Evolutionary conservation across 2,888 invertebrate genomes (phyloP), one percentile per base, ranked within the genome.

Genomic region (Drosophila prostipennis): DNA sequence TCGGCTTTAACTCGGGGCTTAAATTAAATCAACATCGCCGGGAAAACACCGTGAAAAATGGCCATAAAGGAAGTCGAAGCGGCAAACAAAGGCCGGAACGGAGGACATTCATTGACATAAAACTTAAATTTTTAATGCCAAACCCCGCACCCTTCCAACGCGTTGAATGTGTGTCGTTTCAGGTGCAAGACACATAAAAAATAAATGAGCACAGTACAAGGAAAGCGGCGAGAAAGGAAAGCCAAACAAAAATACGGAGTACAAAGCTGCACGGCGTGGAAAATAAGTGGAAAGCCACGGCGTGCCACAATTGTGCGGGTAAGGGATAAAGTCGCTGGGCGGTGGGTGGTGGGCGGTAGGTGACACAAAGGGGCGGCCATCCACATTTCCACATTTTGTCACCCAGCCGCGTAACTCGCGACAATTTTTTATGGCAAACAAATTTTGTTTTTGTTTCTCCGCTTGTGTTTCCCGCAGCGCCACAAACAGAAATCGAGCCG

Each of bases 91-190:
- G 59, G 55, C 46, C 19, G 64, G 74, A 72, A 55, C 23, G 59
- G 67, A 70, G 46, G 65, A 78, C 76, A 81, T 77, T 74, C 73
- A 79, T 77, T 72, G 85, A 70, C 80, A 84, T 63, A 72, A 70
- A 81, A 72, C 73, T 84, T 87, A 56, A 80, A 84, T 84, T 79
- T 76, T 84, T 87, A 79, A 87, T 82, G 76, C 63, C 73, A 67
- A 43, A 51, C 40, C 49, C 65, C 14, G 3, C 26, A 19, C 19
- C 43, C 29, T 7, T 10, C 32, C 32, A 46, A 32, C 60, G 10
- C 58, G 16, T 23, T 63, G 45, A 39, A 53, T 52, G 54, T 60
- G 65, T 60, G 74, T 37, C 56, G 57, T 71, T 79, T 78, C 77
- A 84, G 79, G 79, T 87, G 80, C 77, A 80, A 79, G 60, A 42